Evolutionary conservation across 2,113 vertebrate genomes (phyloP), one percentile per base, ranked within the genome.

Genomic region (Dipodomys ordii): DNA sequence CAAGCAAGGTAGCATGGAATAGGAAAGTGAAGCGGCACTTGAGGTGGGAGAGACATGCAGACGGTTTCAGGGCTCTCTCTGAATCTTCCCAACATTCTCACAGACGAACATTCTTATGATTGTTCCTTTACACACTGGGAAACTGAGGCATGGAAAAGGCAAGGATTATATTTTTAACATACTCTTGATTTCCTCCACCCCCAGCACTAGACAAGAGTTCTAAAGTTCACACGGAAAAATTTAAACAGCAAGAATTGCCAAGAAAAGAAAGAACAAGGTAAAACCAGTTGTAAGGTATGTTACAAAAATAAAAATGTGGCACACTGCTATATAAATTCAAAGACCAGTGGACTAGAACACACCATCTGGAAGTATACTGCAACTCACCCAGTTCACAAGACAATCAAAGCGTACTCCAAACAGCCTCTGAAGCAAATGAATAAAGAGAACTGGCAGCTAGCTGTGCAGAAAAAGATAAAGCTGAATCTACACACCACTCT

Each of bases 151-250:
- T 62, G 22, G 80, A 88, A 76, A 83, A 60, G 7, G 79, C 73
- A 93, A 67, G 76, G 44, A 62, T 80, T 90, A 93, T 60, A 93
- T 73, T 64, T 91, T 94, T 94, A 92, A 81, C 39, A 83, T 19
- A 20, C 68, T 83, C 23, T 69, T 35, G 28, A 67, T 49, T 88
- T 62, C 16, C 46, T 20, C 32, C 49, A 11, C 30, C 28, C 68
- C 68, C 68, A 18, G 11, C 53, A 93, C 67, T 44, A 85, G 53
- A 92, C 72, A 94, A 95, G 92, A 39, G 91, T 90, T 92, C 82
- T 93, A 49, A 94, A 94, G 72, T 88, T 94, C 85, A 74, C 78
- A 93, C 69, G 73, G 82, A 93, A 95, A 96, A 94, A 84, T 53
- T 13, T 30, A 95, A 95, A 80, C 32, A 94, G 44, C 68, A 92